phyloP scores from a whole-genome alignment of 2,888 invertebrate species.

The Sussaba pulchella region DNA sequence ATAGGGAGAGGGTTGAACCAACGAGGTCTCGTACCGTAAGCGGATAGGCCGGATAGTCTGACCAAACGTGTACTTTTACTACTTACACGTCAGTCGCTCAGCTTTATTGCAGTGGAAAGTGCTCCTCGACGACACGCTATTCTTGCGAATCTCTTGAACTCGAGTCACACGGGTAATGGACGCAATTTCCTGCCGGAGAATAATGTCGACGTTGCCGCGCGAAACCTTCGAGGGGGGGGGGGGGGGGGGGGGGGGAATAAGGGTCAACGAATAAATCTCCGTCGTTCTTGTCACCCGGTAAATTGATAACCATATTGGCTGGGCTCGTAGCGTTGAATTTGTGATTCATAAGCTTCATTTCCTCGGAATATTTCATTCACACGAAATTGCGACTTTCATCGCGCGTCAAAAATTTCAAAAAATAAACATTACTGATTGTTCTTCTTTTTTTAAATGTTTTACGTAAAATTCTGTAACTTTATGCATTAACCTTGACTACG shows the following conservation, averaged over 20 bases:
- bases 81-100: constrained; percentile 29
- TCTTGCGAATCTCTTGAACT: constrained; percentile 9
- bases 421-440: too few species aligned
- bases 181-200: constrained; percentile 1
- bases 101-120: constrained; percentile 12
- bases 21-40: constrained; percentile 3
- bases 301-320: too few species aligned
- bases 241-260: neutral
- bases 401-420: too few species aligned
- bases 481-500: too few species aligned
- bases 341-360: too few species aligned
- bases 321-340: too few species aligned
- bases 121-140: neutral
- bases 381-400: too few species aligned
- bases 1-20: neutral
- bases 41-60: constrained; percentile 3
- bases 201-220: neutral
- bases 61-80: constrained; percentile 40
- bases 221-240: too few species aligned
- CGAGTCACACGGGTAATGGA: neutral
- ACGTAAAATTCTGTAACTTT: too few species aligned
- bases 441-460: too few species aligned
- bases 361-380: too few species aligned
- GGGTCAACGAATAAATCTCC: neutral
- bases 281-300: too few species aligned